Evolutionary conservation across 2,797 vertebrate species (phyloP).

Genomic region (Emys orbicularis): DNA sequence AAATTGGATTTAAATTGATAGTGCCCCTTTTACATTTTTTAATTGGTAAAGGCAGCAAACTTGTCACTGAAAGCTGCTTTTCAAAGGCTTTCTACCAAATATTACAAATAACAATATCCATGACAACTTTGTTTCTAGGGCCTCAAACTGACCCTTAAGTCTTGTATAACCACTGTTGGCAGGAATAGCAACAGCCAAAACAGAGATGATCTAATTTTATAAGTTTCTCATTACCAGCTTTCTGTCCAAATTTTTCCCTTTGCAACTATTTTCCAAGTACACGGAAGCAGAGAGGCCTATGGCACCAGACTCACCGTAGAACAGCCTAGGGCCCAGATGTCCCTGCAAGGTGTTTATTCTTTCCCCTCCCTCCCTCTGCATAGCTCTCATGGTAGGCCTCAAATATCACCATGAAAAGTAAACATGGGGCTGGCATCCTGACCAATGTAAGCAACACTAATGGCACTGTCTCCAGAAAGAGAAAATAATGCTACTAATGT

Average conservation of each 20-base stretch:
- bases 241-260: slow-evolving; percentile 55
- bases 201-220: slow-evolving; percentile 74
- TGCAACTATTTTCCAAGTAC: slow-evolving; percentile 68
- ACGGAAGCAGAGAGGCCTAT: slow-evolving; percentile 22
- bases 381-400: not conserved
- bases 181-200: slow-evolving; percentile 30
- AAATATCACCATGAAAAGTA: not conserved
- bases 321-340: not conserved
- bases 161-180: slow-evolving; percentile 59
- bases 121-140: slow-evolving; percentile 29
- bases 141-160: slow-evolving; percentile 41
- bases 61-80: not conserved
- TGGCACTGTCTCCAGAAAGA: not conserved
- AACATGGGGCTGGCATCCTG: not conserved
- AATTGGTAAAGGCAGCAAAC: slow-evolving; percentile 8
- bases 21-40: not conserved
- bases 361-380: not conserved
- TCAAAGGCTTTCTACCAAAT: slow-evolving; percentile 25
- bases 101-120: slow-evolving; percentile 19
- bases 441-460: not conserved
- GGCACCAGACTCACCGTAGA: not conserved
- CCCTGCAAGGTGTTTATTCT: not conserved
- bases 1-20: not conserved
- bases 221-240: slow-evolving; percentile 66
- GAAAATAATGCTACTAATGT: not conserved